phyloP scores from a whole-genome alignment of 2,888 invertebrate species.

The Girardia tigrina region DNA sequence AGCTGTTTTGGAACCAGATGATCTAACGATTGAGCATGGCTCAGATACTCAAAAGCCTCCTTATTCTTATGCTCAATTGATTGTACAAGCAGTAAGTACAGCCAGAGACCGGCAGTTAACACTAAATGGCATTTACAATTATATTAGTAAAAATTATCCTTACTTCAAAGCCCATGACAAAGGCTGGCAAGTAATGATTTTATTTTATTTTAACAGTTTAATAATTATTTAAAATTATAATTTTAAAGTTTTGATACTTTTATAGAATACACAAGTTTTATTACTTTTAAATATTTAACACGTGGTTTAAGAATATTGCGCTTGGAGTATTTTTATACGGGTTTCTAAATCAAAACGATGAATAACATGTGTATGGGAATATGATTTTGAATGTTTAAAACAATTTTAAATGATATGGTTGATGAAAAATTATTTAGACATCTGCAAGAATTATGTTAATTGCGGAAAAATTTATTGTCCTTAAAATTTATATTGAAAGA shows the following conservation, averaged over 20 bases:
- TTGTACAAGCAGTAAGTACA: constrained; percentile 88
- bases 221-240: not conserved
- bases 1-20: not conserved
- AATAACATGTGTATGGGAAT: too few species aligned
- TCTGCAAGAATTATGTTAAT: too few species aligned
- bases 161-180: constrained; percentile 94
- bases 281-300: too few species aligned
- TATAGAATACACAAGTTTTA: too few species aligned
- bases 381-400: too few species aligned
- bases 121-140: constrained; percentile 88
- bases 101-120: constrained; percentile 87
- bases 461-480: too few species aligned
- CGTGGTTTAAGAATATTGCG: too few species aligned
- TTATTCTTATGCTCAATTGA: constrained; percentile 91
- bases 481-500: too few species aligned
- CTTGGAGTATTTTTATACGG: too few species aligned
- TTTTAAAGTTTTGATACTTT: not conserved
- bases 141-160: constrained; percentile 93
- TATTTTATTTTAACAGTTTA: not conserved
- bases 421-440: too few species aligned
- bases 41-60: constrained; percentile 58
- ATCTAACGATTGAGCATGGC: constrained; percentile 32
- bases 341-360: too few species aligned
- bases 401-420: too few species aligned
- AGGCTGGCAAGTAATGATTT: constrained; percentile 70